Evolutionary conservation across 1,140 invertebrate genomes (phyloP), one percentile per base, ranked within the genome.

Genomic region (Metopolophium dirhodum): DNA sequence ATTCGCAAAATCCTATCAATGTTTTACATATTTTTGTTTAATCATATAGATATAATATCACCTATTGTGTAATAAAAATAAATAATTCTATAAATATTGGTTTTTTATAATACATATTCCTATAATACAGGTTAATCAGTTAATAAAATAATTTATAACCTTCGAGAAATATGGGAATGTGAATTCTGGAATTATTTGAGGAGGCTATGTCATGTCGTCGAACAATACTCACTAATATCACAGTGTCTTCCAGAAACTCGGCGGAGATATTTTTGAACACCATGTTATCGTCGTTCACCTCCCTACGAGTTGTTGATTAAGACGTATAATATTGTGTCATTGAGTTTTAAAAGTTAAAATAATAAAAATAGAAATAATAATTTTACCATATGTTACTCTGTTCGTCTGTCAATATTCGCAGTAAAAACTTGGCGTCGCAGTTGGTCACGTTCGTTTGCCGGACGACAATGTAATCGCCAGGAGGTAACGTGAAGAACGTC

Each of bases 381-480:
- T 95, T 86, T 26, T 95, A 95, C 97, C 97, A 97, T 93, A 97
- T 97, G 95, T 97, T 97, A 94, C 96, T 96, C 95, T 97, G 96
- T 95, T 97, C 96, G 95, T 97, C 97, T 8, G 97, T 97, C 14
- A 97, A 95, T 94, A 97, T 96, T 93, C 97, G 95, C 77, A 97
- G 95, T 45, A 97, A 95, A 95, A 97, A 97, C 95, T 97, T 97
- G 82, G 96, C 96, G 94, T 97, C 97, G 94, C 96, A 96, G 95
- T 97, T 97, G 37, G 97, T 96, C 87, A 96, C 95, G 93, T 96
- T 96, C 26, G 97, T 97, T 95, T 97, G 97, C 61, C 97, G 97
- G 90, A 98, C 96, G n/a, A 98, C 96, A 83, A 97, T 96, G 95
- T 97, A 98, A 95, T 97, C 97, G 8, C 97, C 97, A 35, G 97